Conservation (phyloP, 2,888 invertebrate species). For the Scaeva pyrastri region DNA sequence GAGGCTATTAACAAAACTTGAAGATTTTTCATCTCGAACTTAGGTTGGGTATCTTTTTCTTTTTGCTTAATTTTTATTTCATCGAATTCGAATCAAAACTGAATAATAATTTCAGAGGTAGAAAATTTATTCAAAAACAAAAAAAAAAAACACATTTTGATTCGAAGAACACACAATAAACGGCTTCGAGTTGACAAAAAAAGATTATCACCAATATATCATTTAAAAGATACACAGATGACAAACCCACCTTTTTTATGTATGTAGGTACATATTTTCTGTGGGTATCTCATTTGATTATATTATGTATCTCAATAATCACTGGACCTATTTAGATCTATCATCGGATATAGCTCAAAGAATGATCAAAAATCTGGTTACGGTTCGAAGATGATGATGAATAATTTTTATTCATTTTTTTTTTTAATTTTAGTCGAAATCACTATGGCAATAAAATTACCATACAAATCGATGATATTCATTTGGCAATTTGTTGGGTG, state of each 20-base stretch:
- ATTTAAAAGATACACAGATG: not conserved
- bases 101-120: not conserved
- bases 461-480: slow-evolving; percentile 72
- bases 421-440: slow-evolving; percentile 46
- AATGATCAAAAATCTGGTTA: slow-evolving; percentile 67
- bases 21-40: not conserved
- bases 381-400: slow-evolving; percentile 58
- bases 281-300: slow-evolving; percentile 10
- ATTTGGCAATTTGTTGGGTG: slow-evolving; percentile 73
- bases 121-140: slow-evolving; percentile 67
- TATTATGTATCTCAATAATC: slow-evolving; percentile 71
- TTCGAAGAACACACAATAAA: slow-evolving; percentile 43
- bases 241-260: slow-evolving; percentile 50
- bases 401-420: slow-evolving; percentile 49
- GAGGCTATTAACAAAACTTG: slow-evolving; percentile 61
- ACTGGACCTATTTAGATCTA: slow-evolving; percentile 71
- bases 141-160: slow-evolving; percentile 56
- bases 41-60: not conserved
- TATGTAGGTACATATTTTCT: not conserved
- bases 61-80: not conserved
- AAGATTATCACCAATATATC: slow-evolving; percentile 45
- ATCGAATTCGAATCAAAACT: slow-evolving; percentile 28
- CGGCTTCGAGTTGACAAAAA: slow-evolving; percentile 34
- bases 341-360: slow-evolving; percentile 65
- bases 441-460: slow-evolving; percentile 65